Evolutionary conservation across 2,113 vertebrate species (phyloP), one percentile per base, ranked within the genome.

Genomic region (Helogale parvula): DNA sequence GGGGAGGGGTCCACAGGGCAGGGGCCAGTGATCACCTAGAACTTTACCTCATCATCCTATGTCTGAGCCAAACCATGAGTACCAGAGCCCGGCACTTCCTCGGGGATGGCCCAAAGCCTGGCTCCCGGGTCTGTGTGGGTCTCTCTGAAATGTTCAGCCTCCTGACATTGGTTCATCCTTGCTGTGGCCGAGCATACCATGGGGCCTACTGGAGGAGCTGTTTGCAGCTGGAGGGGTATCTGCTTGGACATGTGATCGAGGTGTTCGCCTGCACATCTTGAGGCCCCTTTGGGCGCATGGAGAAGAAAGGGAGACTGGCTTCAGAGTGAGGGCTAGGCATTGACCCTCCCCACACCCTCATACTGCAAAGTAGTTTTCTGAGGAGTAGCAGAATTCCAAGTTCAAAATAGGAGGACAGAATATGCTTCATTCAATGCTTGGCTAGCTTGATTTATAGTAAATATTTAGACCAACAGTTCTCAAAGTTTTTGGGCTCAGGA

Each of bases 181-280:
- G 25, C 31, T 41, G 1, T 23, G 69, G 68, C 10, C 4, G 4
- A 1, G 1, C 5, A 23, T 31, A 38, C 5, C 10, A 12, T 6
- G 41, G 63, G 38, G 23, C 21, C 13, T 38, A 45, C 33, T 27
- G 23, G 1, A 25, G 11, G 13, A 69, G 31, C 52, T 63, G 13
- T 54, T 87, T 27, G 33, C 31, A 12, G 15, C 10, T 33, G 7
- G 68, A 35, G 25, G 2, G 1, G 52, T 38, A 7, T 23, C 31
- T 31, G 0, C 12, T 54, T 79, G 63, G 16, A 27, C 0, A 0
- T 47, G 33, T 25, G 29, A 21, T 8, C 21, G 29, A 9, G 2
- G 3, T 16, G 12, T 29, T 87, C 27, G 5, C 35, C 5, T 54
- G 29, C 17, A 14, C 9, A 14, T 11, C n/a, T 25, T 5, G 21